phyloP scores from a whole-genome alignment of 2,797 vertebrate genomes.

The Eleutherodactylus coqui region DNA sequence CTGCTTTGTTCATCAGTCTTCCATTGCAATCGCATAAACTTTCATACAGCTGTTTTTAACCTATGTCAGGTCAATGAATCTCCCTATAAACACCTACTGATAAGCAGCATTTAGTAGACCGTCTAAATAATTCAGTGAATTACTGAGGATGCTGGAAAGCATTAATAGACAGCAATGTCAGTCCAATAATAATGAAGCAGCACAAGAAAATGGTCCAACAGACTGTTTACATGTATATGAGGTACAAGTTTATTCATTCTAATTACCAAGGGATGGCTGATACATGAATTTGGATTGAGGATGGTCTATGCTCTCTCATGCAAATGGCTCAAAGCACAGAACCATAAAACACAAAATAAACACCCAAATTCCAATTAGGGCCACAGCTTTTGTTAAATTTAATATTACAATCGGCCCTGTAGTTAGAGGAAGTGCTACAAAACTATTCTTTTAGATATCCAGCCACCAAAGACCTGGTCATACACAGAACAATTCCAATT shows the following conservation, averaged over 20 bases:
- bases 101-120: constrained; percentile 24
- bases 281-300: not conserved
- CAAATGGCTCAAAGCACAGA: not conserved
- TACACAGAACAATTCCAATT: no score
- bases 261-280: not conserved
- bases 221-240: not conserved
- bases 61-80: constrained; percentile 53
- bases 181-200: not conserved
- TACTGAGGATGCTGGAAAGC: constrained; percentile 11
- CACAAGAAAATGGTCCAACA: not conserved
- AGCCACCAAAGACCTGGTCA: no score
- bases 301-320: not conserved
- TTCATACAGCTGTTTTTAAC: constrained; percentile 37
- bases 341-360: not conserved
- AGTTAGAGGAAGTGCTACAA: no score
- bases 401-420: no score
- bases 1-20: constrained; percentile 50
- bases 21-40: constrained; percentile 30
- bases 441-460: no score
- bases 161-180: not conserved
- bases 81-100: constrained; percentile 46
- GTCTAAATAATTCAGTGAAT: constrained; percentile 22
- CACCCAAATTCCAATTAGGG: not conserved
- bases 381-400: not conserved
- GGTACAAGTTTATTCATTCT: not conserved